phyloP scores from a whole-genome alignment of 2,113 vertebrate genomes.

The Mesembrinibis cayennensis region DNA sequence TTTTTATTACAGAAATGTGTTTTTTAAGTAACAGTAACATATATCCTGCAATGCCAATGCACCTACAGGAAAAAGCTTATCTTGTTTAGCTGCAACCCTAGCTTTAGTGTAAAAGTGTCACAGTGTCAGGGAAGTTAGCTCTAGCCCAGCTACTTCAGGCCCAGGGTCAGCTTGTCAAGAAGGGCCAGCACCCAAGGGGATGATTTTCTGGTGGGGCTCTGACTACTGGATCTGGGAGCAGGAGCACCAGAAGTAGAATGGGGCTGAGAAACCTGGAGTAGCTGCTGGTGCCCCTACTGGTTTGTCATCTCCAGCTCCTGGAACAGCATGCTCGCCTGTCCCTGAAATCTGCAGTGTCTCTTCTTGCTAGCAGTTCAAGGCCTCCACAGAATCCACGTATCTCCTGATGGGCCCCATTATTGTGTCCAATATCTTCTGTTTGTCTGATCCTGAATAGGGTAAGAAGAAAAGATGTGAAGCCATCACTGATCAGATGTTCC shows the following conservation, averaged over 20 bases:
- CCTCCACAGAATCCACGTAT: not conserved
- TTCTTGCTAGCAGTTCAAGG: not conserved
- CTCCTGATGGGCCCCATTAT: not conserved
- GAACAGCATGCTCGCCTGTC: fast-evolving
- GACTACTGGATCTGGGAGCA: not conserved
- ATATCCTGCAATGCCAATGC: not conserved
- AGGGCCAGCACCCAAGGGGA: too few relatives aligned
- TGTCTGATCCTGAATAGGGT: not conserved
- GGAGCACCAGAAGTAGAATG: not conserved
- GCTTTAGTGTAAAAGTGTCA: not conserved
- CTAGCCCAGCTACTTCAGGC: not conserved
- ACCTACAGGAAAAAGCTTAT: not conserved
- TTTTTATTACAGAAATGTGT: not conserved
- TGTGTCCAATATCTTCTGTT: not conserved
- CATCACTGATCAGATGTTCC: not conserved
- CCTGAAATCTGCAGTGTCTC: not conserved
- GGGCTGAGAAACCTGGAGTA: not conserved
- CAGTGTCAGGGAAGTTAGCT: not conserved
- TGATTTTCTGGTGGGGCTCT: not conserved
- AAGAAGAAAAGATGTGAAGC: not conserved
- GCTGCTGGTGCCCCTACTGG: not conserved
- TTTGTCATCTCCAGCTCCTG: not conserved
- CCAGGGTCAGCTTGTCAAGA: not conserved
- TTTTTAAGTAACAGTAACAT: not conserved
- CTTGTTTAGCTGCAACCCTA: not conserved